phyloP scores from a whole-genome alignment of 2,888 invertebrate genomes.

The Nephrotoma flavescens region DNA sequence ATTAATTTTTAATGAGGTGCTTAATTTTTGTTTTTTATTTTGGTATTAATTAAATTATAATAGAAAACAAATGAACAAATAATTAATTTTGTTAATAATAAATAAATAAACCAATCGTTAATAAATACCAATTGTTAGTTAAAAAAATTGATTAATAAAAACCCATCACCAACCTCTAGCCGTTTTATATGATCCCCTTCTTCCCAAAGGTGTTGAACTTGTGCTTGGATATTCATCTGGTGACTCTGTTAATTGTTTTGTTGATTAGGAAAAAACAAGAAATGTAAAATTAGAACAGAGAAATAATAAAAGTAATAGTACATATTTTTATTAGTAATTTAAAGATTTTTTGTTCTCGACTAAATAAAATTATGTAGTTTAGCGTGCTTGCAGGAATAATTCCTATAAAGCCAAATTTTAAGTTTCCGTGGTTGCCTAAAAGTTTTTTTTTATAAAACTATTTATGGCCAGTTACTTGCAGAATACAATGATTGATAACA shows the following conservation, averaged over 20 bases:
- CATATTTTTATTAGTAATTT: not conserved
- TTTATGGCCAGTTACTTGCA: not conserved
- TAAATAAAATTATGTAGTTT: not conserved
- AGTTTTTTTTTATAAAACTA: not conserved
- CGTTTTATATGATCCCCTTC: constrained; percentile 76
- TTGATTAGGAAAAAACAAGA: not conserved
- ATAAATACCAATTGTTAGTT: not conserved
- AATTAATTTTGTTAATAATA: not conserved
- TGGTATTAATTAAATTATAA: constrained; percentile 1
- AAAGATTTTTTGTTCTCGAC: not conserved
- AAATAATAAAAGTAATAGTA: not conserved
- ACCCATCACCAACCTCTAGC: constrained; percentile 57
- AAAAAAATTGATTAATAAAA: constrained; percentile 7
- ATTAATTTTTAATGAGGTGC: not conserved
- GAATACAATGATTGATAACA: not conserved
- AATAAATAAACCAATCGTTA: not conserved
- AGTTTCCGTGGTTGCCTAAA: not conserved
- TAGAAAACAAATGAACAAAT: constrained; percentile 1
- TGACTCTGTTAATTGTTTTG: constrained; percentile 23
- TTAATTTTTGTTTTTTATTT: constrained; percentile 3
- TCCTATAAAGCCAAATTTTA: not conserved
- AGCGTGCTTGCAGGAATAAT: constrained; percentile 4
- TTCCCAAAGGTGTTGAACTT: constrained; percentile 50
- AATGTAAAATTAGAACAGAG: not conserved
- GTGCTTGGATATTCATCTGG: constrained; percentile 37